Percentiles rank a stretch among this genome's conserved stretches.
phyloP scores from a whole-genome alignment of 2,888 invertebrate genomes.

The Erannis defoliaria region DNA sequence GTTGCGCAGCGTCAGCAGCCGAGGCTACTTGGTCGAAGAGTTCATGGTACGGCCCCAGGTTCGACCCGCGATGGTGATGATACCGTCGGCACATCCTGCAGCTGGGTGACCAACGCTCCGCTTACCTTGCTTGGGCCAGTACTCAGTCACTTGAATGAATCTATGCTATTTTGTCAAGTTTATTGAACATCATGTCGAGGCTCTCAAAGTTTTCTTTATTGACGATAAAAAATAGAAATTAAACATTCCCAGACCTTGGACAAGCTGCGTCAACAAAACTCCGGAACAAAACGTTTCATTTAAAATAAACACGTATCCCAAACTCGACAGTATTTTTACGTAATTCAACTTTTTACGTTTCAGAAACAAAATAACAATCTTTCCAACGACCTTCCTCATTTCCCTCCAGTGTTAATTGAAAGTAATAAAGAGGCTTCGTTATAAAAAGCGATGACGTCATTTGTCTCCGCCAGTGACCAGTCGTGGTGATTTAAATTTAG shows the following conservation, averaged over 20 bases:
- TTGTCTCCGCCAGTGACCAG: constrained; percentile 27
- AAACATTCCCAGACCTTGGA: constrained; percentile 15
- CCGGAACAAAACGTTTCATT: constrained; percentile 20
- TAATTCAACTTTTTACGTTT: constrained; percentile 22
- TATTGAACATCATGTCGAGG: too few species aligned
- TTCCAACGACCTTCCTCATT: constrained; percentile 26
- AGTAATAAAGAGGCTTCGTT: constrained; percentile 35
- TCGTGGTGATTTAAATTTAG: constrained; percentile 28
- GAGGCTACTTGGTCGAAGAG: too few species aligned
- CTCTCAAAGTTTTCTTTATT: not conserved
- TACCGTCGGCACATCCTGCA: too few species aligned
- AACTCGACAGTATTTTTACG: constrained; percentile 13
- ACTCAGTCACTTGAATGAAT: too few species aligned
- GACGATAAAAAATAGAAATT: constrained; percentile 9
- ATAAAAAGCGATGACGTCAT: constrained; percentile 37
- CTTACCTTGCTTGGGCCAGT: too few species aligned
- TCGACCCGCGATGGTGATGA: too few species aligned
- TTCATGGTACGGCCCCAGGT: too few species aligned
- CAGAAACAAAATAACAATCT: constrained; percentile 37
- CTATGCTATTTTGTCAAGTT: not conserved
- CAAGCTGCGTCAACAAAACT: constrained; percentile 2
- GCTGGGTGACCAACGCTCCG: too few species aligned
- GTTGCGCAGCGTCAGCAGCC: too few species aligned
- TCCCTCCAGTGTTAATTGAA: constrained; percentile 35
- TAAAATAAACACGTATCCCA: constrained; percentile 22